Base-by-base conservation (phyloP, 2,888 invertebrate genomes). In the Mimachlamys varia region DNA sequence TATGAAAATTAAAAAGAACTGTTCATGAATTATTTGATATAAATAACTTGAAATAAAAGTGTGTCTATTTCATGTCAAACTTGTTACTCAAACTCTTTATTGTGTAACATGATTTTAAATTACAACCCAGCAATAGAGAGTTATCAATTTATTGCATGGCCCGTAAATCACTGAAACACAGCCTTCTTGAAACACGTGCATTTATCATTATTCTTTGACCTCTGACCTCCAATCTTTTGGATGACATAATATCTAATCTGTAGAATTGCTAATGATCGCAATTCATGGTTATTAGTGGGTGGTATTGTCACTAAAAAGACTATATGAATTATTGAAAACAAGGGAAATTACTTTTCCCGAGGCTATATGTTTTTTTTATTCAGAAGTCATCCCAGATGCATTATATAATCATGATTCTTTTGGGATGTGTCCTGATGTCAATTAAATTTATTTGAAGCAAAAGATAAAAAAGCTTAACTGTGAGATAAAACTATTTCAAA, bases 211-310 rank as follows among this genome's bases (percentile, higher is more conserved):
- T 22, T 7, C 58, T 27, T 19, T 76, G 62, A 53, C 53, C 15
- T 33, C 33, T 76, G 27, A 76, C 76, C 76, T 33, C 10, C 4
- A 33, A 76, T 76, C 33, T 76, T 33, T 76, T 7, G 76, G 33
- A 76, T 33, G 76, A 76, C 76, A 76, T 76, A 76, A 76, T 12
- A 76, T 76, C 17, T 76, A 76, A 76, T 76, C 22, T 76, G 12
- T 76, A 33, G 33, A 33, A 33, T 76, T 7, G 33, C 33, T 33
- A 33, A 76, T 76, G 76, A 33, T 76, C 33, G 33, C 33, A 5
- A 22, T 76, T 33, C 33, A 12, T 76, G 22, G 33, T 33, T 76
- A 76, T 33, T 7, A 33, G 76, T 76, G 76, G 27, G 76, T 76
- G 76, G 76, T 27, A 76, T 76, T 76, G 27, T 76, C 27, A 76